Percentiles rank a stretch among this genome's conserved stretches.
These are phyloP conservation scores for Agrochola circellaris DNA, from an alignment of 2,888 invertebrate species.

Conservation along the genomic window DNA sequence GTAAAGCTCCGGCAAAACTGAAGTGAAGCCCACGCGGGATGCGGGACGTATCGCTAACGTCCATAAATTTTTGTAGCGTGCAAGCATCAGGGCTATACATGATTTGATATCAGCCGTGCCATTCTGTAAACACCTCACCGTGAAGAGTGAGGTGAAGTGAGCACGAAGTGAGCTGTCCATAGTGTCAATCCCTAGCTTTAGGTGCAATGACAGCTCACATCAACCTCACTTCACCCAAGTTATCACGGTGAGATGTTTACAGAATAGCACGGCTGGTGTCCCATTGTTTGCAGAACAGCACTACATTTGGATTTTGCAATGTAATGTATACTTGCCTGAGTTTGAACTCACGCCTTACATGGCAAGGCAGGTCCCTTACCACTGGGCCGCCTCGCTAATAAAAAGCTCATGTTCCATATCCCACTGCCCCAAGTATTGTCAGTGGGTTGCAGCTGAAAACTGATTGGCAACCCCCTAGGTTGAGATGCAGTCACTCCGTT, in stretches of 20 bases:
- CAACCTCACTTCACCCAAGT: too few species aligned
- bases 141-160: too few species aligned
- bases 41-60: neutral
- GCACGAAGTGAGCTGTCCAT: too few species aligned
- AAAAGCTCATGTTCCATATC: neutral
- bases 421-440: neutral
- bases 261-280: too few species aligned
- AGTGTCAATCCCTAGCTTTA: too few species aligned
- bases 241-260: too few species aligned
- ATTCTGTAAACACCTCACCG: too few species aligned
- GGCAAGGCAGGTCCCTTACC: neutral
- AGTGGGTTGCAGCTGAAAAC: neutral
- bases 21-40: neutral
- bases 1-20: neutral
- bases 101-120: too few species aligned
- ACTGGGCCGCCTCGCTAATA: neutral
- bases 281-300: neutral
- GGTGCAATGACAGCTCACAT: too few species aligned
- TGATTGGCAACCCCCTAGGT: too few species aligned
- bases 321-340: neutral
- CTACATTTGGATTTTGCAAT: neutral
- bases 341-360: neutral
- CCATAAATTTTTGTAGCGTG: too few species aligned
- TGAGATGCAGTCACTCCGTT: too few species aligned
- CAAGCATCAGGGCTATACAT: neutral